Evolutionary conservation across 2,888 invertebrate genomes (phyloP), one percentile per base, ranked within the genome.

Genomic region (Copidosoma aretas): DNA sequence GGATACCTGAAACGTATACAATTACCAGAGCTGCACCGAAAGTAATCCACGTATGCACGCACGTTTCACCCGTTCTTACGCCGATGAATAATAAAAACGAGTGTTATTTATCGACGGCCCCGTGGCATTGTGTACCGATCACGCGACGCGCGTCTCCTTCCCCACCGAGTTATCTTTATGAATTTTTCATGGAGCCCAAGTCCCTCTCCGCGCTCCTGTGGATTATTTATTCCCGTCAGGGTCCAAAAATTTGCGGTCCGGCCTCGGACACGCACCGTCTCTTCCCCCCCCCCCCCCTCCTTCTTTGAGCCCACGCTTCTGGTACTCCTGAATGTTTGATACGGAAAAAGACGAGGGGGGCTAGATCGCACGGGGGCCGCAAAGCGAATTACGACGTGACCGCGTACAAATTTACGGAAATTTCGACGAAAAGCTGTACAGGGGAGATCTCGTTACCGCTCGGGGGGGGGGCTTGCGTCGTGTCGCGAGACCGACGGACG

Each of bases 401-500:
- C 71, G 67, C 71, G 59, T 67, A 71, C 64, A 65, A 67, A 67
- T 71, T 68, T 51, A 64, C 71, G 69, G 69, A 72, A 74, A 63
- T 62, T 67, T 64, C 58, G 64, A 67, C 65, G 61, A 64, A 71
- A 68, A 60, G 21, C 68, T 32, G 32, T 5, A 3, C 32, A 8
- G 32, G 32, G 32, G 8, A 32, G 3, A 32, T 32, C 32, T 32
- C 32, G 32, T 32, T 32, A 32, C 32, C 32, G 8, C 32, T n/a
- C 32, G 8, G 4, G 32, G 32, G 32, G 4, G 32, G 32, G 32
- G 8, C 32, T 32, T 32, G 32, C 3, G 32, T 32, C 32, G 8
- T 32, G 32, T 32, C 32, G 32, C 32, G 8, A n/a, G n/a, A 32
- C 32, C 32, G 32, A 32, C 4, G 32, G 32, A 32, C 8, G 8